Conservation (phyloP, 1,140 invertebrate genomes). For the Macrotrachela quadricornifera region DNA sequence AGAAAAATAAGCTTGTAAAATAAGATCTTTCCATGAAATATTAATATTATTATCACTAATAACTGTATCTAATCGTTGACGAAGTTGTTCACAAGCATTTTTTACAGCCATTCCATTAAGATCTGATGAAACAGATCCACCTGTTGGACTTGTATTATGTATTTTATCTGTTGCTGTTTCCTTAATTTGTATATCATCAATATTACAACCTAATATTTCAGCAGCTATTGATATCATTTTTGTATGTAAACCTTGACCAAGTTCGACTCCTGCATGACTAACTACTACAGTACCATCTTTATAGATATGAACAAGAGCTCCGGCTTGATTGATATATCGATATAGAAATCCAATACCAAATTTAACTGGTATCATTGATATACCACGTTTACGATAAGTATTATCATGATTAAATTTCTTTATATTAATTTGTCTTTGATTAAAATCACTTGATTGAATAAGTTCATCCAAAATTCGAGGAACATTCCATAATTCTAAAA, state of each 20-base stretch:
- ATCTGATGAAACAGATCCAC: slow-evolving; percentile 71
- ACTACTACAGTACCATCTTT: slow-evolving; percentile 70
- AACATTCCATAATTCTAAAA: slow-evolving; percentile 49
- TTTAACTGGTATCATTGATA: slow-evolving; percentile 60
- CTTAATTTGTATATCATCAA: slow-evolving; percentile 55
- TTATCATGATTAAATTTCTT: slow-evolving; percentile 54
- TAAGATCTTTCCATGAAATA: slow-evolving; percentile 6
- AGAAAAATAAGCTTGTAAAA: background rate
- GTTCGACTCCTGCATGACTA: slow-evolving; percentile 78
- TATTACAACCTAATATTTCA: slow-evolving; percentile 41
- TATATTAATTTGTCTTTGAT: slow-evolving; percentile 38
- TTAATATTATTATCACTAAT: background rate
- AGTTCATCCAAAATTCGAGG: slow-evolving; percentile 62
- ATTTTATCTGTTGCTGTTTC: slow-evolving; percentile 80
- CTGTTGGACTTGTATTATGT: slow-evolving; percentile 73
- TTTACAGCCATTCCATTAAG: slow-evolving; percentile 75
- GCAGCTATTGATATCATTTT: slow-evolving; percentile 62
- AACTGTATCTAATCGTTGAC: slow-evolving; percentile 1
- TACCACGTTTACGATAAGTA: slow-evolving; percentile 64
- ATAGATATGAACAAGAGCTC: slow-evolving; percentile 65
- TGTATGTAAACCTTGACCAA: slow-evolving; percentile 83
- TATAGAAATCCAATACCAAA: slow-evolving; percentile 67
- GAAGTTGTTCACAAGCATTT: slow-evolving; percentile 4
- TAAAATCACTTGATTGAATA: slow-evolving; percentile 43
- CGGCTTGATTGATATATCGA: slow-evolving; percentile 58